Base-by-base conservation (phyloP, 2,797 vertebrate genomes). In the Atherinosoma microstoma region DNA sequence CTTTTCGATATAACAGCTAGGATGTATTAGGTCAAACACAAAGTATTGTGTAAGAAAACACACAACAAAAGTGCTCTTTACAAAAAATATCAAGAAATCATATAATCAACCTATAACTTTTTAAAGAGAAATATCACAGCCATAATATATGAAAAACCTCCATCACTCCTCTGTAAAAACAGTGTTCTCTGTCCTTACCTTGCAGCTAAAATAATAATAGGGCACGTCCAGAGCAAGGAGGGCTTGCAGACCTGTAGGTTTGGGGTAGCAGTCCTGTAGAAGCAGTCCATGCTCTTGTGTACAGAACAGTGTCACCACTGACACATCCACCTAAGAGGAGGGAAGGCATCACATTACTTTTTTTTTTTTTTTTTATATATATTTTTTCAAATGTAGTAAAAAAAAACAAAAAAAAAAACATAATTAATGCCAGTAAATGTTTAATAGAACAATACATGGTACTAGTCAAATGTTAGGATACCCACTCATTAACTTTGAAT, bases 201-300 rank as follows among this genome's bases (percentile, higher is more conserved):
- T 98, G 91, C 94, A 96, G 38, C 94, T 96, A 86, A 98, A 99
- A 91, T 97, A 99, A 80, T 97, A 99, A 84, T 96, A 94, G 1
- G 98, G 98, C 29, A 97, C 96, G 58, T 97, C 94, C 47, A 98
- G 82, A 35, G 97, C 97, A 15, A 99, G 94, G 24, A 99, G 95
- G 16, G 87, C 80, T 76, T 98, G 95, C 40, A 95, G 94, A 13
- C 92, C 59, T 0, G 93, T 66, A 10, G 96, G 96, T 87, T 93
- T 90, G 1, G 94, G 84, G 83, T 96, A 98, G 58, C 93, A 95
- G 77, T 99, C 98, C 42, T 98, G 97, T 30, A 99, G 92, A 72
- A 99, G 91, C 42, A 99, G 93, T 16, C 97, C 96, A 0, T 97
- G 95, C 67, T 99, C 98, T 82, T 98, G 97, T 0, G 96, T 97